These are phyloP conservation scores for Dorcus hopei DNA, from an alignment of 2,888 invertebrate genomes.

Conservation along the genomic window DNA sequence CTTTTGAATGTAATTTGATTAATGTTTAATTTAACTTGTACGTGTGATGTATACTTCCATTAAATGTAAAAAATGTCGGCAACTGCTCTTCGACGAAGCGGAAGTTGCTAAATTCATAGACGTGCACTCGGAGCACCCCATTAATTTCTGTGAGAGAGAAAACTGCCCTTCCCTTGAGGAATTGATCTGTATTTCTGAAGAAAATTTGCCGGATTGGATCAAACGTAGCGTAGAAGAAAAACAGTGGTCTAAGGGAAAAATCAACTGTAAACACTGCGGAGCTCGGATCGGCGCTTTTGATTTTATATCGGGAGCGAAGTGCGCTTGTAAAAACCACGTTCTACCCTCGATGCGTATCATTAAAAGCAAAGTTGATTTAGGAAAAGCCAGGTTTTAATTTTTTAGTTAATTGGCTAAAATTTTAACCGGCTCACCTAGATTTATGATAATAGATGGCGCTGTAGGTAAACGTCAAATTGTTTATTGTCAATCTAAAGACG, in stretches of 20 bases:
- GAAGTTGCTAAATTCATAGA: constrained; percentile 32
- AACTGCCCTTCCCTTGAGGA: constrained; percentile 31
- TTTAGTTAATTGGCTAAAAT: background rate
- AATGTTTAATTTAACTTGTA: no score
- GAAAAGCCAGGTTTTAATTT: background rate
- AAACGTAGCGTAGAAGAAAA: constrained; percentile 52
- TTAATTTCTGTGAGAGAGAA: constrained; percentile 11
- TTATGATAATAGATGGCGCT: no score
- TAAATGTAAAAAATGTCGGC: constrained; percentile 44
- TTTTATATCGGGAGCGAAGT: constrained; percentile 62
- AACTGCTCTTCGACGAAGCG: constrained; percentile 30
- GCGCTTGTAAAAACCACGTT: constrained; percentile 55
- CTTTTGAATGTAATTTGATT: no score
- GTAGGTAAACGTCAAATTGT: background rate
- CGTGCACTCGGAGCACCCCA: constrained; percentile 32
- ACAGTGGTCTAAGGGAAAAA: constrained; percentile 66
- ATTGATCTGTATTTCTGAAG: constrained; percentile 55
- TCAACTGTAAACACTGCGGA: constrained; percentile 61
- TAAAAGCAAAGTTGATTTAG: constrained; percentile 61
- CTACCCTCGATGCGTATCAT: constrained; percentile 62
- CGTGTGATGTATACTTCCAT: constrained; percentile 19
- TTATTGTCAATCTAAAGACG: background rate
- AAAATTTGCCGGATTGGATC: constrained; percentile 59
- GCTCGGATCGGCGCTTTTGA: constrained; percentile 65
- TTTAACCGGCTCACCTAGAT: background rate